Percentiles rank a stretch among this genome's conserved stretches.
phyloP scores from a whole-genome alignment of 2,888 invertebrate genomes.

The Ashinkailepas kermadecensis region DNA sequence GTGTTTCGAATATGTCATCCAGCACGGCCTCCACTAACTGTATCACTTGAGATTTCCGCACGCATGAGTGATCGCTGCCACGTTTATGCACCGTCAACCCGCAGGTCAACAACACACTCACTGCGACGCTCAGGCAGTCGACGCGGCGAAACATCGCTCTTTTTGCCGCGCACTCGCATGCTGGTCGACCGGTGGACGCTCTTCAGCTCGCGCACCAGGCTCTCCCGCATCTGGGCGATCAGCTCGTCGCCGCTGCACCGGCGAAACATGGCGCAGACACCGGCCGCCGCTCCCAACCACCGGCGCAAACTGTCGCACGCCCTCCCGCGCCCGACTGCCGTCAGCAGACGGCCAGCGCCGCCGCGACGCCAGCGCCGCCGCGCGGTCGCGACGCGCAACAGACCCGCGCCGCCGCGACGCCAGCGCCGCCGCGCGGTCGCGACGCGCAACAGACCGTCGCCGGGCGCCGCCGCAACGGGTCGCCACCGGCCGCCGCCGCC shows the following conservation, averaged over 20 bases:
- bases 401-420: not conserved
- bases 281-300: not conserved
- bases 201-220: conserved; percentile 19
- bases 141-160: too few species aligned
- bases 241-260: not conserved
- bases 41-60: too few species aligned
- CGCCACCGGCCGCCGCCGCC: too few species aligned
- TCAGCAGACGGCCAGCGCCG: not conserved
- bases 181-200: conserved; percentile 4
- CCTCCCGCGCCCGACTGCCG: not conserved
- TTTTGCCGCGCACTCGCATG: not conserved
- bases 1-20: too few species aligned
- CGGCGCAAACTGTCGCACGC: not conserved
- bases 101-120: too few species aligned
- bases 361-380: not conserved
- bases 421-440: not conserved
- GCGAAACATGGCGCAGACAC: not conserved
- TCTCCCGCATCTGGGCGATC: conserved; percentile 11
- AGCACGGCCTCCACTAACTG: too few species aligned
- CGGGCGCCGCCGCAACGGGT: not conserved
- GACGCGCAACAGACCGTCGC: not conserved
- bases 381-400: not conserved
- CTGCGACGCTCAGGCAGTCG: too few species aligned
- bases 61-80: too few species aligned
- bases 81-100: too few species aligned